Conservation (phyloP, 2,888 invertebrate species). For the Ichneumoninae sp. region DNA sequence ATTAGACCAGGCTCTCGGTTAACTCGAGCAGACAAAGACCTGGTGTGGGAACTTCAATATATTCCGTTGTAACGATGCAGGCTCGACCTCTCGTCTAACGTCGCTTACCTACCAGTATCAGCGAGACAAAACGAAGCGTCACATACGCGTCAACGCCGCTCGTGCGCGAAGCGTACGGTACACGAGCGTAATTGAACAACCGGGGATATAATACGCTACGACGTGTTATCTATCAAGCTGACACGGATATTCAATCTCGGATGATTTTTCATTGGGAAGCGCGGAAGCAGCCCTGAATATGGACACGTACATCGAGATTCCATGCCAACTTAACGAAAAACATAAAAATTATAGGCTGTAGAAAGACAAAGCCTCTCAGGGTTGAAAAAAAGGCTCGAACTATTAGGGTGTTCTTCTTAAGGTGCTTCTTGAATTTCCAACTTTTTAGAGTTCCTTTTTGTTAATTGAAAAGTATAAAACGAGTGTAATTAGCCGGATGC, state of each 20-base stretch:
- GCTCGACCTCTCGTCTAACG: not conserved
- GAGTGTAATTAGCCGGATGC: too few relatives aligned
- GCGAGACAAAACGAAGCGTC: not conserved
- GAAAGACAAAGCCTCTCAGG: too few relatives aligned
- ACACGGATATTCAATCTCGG: not conserved
- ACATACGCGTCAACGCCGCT: not conserved
- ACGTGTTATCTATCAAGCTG: not conserved
- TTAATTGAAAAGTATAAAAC: too few relatives aligned
- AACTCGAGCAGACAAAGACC: constrained; percentile 60
- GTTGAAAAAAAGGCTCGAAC: too few relatives aligned
- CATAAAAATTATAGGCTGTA: not conserved
- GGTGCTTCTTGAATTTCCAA: too few relatives aligned
- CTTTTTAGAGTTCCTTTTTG: too few relatives aligned
- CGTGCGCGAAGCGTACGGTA: not conserved
- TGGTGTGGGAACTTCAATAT: constrained; percentile 20
- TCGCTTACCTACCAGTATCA: constrained; percentile 15
- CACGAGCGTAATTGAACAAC: not conserved
- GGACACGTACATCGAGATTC: not conserved
- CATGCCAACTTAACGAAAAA: not conserved
- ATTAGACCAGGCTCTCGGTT: constrained; percentile 67
- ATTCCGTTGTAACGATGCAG: constrained; percentile 25
- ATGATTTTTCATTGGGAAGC: not conserved
- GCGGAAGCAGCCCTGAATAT: not conserved
- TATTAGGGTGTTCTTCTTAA: too few relatives aligned
- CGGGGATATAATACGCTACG: not conserved